Base-by-base conservation (phyloP, 1,140 invertebrate genomes). In the Watersipora subatra region DNA sequence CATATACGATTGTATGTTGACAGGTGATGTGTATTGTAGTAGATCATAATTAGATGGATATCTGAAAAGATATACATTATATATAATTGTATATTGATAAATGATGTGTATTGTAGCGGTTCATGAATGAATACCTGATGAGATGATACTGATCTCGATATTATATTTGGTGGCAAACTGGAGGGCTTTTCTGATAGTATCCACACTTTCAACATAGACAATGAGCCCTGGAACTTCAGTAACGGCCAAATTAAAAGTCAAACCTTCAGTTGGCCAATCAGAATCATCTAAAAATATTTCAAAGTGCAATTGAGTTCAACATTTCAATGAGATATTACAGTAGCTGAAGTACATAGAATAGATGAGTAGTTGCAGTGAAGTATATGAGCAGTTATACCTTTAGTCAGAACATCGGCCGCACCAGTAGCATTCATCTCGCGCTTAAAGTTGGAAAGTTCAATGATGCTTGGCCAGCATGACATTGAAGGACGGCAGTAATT, bases 101-200 rank as follows among this genome's bases (percentile, higher is more conserved):
- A 46, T 12, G 7, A 46, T n/a, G 34, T n/a, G n/a, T n/a, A 46
- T 7, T 46, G 34, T 46, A n/a, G 34, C 34, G 7, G 7, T 46
- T 12, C 7, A n/a, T n/a, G 7, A 46, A 46, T n/a, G n/a, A n/a
- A 46, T 46, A 46, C 73, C 73, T 0, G 70, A 72, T 1, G 67
- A 68, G 7, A 66, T 63, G 2, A 73, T 62, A n/a, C 66, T 62
- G 24, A 73, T 34, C 27, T 63, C 58, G 17, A 72, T 30, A 25
- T 73, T 72, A 56, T 67, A 63, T 20, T 61, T 46, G 27, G 65
- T 61, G 2, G 71, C 72, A 64, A 71, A 73, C 1, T 46, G 19
- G 12, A 73, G 17, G 25, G 34, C 20, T 26, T 59, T 59, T 61
- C 70, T 67, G 15, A 73, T 58, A 56, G 72, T 69, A 12, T 29